Conservation (phyloP, 2,113 vertebrate species). For the Epinephelus fuscoguttatus region DNA sequence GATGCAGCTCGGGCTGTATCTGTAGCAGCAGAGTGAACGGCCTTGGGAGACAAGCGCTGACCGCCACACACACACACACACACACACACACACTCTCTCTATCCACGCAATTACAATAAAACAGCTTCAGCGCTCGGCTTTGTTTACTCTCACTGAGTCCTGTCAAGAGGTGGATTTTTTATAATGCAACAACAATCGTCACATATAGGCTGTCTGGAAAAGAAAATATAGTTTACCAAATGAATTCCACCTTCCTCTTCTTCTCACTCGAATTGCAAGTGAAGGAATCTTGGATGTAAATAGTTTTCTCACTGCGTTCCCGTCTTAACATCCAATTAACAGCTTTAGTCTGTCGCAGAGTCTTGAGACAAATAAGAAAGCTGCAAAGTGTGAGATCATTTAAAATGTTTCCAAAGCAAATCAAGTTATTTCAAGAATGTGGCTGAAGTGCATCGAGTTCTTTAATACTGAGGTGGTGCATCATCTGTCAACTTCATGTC, state of each 20-base stretch:
- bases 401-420: neutral
- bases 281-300: neutral
- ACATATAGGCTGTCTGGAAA: conserved; percentile 9
- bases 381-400: neutral
- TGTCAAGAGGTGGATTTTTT: conserved; percentile 29
- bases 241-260: neutral
- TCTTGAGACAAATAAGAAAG: neutral
- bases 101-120: conserved; percentile 35
- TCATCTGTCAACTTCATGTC: neutral
- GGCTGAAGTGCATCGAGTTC: neutral
- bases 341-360: neutral
- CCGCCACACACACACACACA: conserved; percentile 26
- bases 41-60: conserved; percentile 57
- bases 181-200: neutral
- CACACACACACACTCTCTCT: neutral
- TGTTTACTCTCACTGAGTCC: conserved; percentile 34
- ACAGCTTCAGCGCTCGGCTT: conserved; percentile 24
- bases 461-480: neutral
- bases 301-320: neutral
- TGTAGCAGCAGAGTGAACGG: conserved; percentile 46
- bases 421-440: neutral
- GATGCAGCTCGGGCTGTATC: conserved; percentile 56
- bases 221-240: neutral
- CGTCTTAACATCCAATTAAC: conserved; percentile 17
- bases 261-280: neutral